Percentiles rank a stretch among this genome's conserved stretches.
phyloP scores from a whole-genome alignment of 2,113 vertebrate species.

The Hippolais icterina region DNA sequence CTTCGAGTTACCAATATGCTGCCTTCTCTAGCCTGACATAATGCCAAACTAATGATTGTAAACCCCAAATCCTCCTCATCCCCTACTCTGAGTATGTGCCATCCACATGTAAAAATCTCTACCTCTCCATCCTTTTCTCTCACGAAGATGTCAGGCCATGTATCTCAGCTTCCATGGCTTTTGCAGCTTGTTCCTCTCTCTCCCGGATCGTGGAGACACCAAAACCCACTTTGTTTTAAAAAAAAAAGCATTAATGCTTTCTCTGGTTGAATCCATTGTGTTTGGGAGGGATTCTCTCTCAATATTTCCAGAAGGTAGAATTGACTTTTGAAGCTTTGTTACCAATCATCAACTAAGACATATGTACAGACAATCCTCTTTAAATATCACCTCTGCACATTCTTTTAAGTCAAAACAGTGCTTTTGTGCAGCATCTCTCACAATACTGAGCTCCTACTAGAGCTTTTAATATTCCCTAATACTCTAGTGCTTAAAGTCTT shows the following conservation, averaged over 20 bases:
- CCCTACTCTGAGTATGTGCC: background rate
- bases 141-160: background rate
- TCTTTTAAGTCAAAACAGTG: background rate
- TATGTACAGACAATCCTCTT: background rate
- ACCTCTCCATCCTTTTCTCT: background rate
- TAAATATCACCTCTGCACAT: background rate
- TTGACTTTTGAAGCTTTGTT: background rate
- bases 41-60: background rate
- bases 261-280: background rate
- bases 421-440: background rate
- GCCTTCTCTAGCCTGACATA: background rate
- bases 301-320: background rate
- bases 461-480: background rate
- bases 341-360: background rate
- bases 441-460: background rate
- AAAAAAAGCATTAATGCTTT: background rate
- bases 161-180: background rate
- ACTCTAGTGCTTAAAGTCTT: background rate
- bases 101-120: background rate
- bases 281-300: background rate
- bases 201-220: background rate
- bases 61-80: background rate
- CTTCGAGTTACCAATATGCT: background rate
- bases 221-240: background rate
- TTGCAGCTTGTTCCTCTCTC: background rate